Base-by-base conservation (phyloP, 2,888 invertebrate species). In the Pollenia amentaria region DNA sequence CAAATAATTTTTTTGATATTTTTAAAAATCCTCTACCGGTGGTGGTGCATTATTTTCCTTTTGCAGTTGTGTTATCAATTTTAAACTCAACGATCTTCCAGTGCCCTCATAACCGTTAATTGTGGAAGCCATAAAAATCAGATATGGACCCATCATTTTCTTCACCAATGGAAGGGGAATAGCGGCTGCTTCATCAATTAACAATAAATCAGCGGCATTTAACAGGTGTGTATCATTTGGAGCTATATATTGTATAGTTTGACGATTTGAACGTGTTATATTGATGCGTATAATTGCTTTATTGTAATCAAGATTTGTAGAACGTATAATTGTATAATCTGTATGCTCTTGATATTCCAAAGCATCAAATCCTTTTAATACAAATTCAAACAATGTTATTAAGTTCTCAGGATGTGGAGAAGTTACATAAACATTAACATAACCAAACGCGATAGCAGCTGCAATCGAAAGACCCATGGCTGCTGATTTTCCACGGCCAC, bases 41-140 rank as follows among this genome's bases (percentile, higher is more conserved):
- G 95, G 94, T 0, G 95, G 94, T 0, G 95, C 95, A 86, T 94
- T 94, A 80, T 95, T 94, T 55, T 95, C 94, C 10, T 94, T 94
- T 90, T 95, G 95, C 76, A 99, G 94, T 92, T 99, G 98, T 72
- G 98, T 96, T 77, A 99, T 95, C 21, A 99, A 94, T 93, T 99
- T 99, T 77, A 99, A 94, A 0, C 99, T 98, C 29, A 99, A 94
- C 0, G 99, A 99, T 11, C 99, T 94, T 0, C 99, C 99, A 0
- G 99, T 99, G 76, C 99, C 99, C 94, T 99, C 99, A 92, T 99
- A 99, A 0, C 99, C 99, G 90, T 99, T 98, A 57, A 99, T 97
- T 0, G 99, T 99, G 0, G 99, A 99, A 0, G 99, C 96, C 91
- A 99, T 95, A 92, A 99, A 97, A 12, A 98, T 97, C 48, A 99